Percentiles rank a stretch among this genome's conserved stretches.
Conservation (phyloP, 2,888 invertebrate species). For the Melikaiella ostensackeni region DNA sequence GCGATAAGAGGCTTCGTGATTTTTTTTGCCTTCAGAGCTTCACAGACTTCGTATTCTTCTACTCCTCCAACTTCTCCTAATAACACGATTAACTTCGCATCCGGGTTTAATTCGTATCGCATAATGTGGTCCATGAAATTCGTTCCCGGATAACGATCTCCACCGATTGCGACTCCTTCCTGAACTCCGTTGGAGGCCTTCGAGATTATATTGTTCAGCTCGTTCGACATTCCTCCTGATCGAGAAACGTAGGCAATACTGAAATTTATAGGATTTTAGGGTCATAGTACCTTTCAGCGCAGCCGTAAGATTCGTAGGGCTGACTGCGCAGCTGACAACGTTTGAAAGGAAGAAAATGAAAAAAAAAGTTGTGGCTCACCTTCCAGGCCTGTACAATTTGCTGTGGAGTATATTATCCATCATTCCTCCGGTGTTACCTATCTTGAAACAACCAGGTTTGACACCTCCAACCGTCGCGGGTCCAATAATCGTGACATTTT, state of each 20-base stretch:
- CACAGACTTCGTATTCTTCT: conserved; percentile 98
- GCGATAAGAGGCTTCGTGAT: conserved; percentile 97
- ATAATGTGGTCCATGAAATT: conserved; percentile 98
- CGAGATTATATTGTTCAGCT: conserved; percentile 97
- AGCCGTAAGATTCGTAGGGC: too few relatives aligned
- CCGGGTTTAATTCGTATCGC: conserved; percentile 88
- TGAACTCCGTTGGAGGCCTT: conserved; percentile 98
- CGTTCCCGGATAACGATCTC: conserved; percentile 98
- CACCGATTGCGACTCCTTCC: conserved; percentile 99
- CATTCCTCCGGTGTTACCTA: conserved; percentile 99
- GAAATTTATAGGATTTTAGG: conserved; percentile 57
- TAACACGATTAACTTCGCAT: conserved; percentile 95
- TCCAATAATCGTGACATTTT: conserved; percentile 92
- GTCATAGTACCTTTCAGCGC: too few relatives aligned
- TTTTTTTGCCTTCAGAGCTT: conserved; percentile 87
- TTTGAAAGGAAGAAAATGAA: background rate
- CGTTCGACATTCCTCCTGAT: conserved; percentile 99
- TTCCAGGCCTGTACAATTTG: conserved; percentile 96
- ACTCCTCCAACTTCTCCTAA: conserved; percentile 99
- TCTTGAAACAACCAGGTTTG: conserved; percentile 99
- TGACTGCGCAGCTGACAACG: background rate
- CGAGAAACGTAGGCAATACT: conserved; percentile 99
- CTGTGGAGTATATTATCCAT: conserved; percentile 99
- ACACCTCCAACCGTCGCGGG: conserved; percentile 98
- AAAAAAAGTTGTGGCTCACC: conserved; percentile 72